phyloP scores from a whole-genome alignment of 2,113 vertebrate species.

The Ailurus styani region DNA sequence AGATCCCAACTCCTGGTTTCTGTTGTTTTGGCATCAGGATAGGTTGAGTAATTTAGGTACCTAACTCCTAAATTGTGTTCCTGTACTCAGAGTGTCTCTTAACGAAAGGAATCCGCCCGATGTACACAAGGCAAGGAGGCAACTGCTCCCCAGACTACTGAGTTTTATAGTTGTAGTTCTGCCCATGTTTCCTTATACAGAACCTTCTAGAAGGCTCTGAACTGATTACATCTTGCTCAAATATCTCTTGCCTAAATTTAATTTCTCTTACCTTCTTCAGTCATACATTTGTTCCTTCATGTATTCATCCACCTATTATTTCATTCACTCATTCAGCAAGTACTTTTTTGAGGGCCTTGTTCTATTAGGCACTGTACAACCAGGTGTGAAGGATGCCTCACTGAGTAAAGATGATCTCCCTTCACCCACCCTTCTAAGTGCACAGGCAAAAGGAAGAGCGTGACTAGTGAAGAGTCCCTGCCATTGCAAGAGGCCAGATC shows the following conservation, averaged over 20 bases:
- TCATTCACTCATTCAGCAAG: neutral
- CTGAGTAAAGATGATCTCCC: neutral
- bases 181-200: neutral
- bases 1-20: neutral
- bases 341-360: neutral
- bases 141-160: neutral
- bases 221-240: neutral
- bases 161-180: neutral
- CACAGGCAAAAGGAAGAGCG: neutral
- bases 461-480: neutral
- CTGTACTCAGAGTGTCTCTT: neutral
- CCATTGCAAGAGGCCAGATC: neutral
- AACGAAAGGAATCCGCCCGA: neutral
- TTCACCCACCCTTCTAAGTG: neutral
- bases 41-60: neutral
- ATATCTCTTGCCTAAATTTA: neutral
- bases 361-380: neutral
- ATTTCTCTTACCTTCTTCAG: neutral
- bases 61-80: neutral
- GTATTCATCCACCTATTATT: neutral
- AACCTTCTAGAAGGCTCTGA: neutral
- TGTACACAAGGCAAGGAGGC: neutral
- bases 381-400: neutral
- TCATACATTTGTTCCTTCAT: neutral
- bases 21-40: neutral